Percentiles rank a stretch among this genome's conserved stretches.
Conservation (phyloP, 2,113 vertebrate species). For the Gavia stellata region DNA sequence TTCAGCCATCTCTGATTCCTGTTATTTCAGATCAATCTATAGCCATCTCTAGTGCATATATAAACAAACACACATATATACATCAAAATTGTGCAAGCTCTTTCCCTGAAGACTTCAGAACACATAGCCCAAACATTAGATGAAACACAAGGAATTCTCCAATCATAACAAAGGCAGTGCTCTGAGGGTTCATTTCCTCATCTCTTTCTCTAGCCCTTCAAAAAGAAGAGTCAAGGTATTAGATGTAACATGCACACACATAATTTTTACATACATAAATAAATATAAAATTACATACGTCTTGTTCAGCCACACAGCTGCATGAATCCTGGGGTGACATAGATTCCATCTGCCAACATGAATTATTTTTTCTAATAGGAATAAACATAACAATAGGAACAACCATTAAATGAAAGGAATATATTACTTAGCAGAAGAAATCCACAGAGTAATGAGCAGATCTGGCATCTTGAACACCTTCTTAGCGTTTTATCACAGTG, state of each 20-base stretch:
- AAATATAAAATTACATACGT: not conserved
- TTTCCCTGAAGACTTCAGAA: not conserved
- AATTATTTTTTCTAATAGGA: constrained; percentile 2
- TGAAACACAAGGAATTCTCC: not conserved
- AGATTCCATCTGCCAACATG: constrained; percentile 30
- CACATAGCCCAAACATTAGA: not conserved
- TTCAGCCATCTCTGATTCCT: not conserved
- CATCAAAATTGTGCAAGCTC: not conserved
- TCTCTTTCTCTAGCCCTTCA: not conserved
- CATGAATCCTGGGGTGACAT: not conserved
- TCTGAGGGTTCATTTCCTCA: not conserved
- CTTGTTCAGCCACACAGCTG: not conserved
- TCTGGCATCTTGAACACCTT: not conserved
- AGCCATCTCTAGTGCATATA: not conserved
- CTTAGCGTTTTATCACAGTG: not conserved
- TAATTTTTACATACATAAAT: not conserved
- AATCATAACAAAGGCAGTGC: not conserved
- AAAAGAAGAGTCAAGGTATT: not conserved
- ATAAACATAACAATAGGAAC: not conserved
- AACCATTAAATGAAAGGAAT: not conserved
- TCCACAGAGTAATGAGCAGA: not conserved
- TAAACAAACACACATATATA: not conserved
- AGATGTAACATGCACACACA: not conserved
- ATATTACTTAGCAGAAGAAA: not conserved
- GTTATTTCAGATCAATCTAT: not conserved